Evolutionary conservation across 1,140 invertebrate genomes (phyloP), one percentile per base, ranked within the genome.

Genomic region (Halesus radiatus): DNA sequence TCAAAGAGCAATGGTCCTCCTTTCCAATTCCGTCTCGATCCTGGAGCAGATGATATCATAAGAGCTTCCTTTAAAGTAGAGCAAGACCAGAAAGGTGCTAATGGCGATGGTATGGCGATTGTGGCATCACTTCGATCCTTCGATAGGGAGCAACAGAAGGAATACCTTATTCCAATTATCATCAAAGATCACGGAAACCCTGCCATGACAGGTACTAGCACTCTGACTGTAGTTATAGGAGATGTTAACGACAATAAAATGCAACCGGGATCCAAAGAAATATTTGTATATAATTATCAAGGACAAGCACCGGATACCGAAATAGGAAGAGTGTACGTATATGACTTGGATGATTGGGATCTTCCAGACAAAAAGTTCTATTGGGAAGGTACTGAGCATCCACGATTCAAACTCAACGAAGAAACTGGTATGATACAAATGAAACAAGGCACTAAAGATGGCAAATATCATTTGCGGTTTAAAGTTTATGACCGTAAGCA

Each of bases 311-410:
- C 96, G 1, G 95, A 98, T 83, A 97, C 96, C 0, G 95, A 96
- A 87, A 97, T 99, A 81, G 98, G 98, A 26, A 91, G 96, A 80
- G 98, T 99, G 2, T 98, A 99, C 87, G 97, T 98, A 0, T 96
- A 97, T 86, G 98, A 99, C 90, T 89, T 97, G 58, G 98, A 99
- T 87, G 98, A 99, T 86, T 99, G 97, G 98, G 98, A 99, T 91
- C 87, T 98, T 80, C 95, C 96, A 0, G 98, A 99, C 86, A 99
- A 99, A 86, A 97, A 96, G 85, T 99, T 98, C 90, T 97, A 96
- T 84, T 98, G 96, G 96, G 95, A 96, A 85, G 91, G 92, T 60
- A 88, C 92, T 66, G 96, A 96, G 85, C 93, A 96, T 88, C 93
- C 94, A 3, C 92, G 95, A 83, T 98, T 98, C 86, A 95, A 94